These are phyloP conservation scores for Drosophila rellima DNA, from an alignment of 2,888 invertebrate species.

Conservation along the genomic window DNA sequence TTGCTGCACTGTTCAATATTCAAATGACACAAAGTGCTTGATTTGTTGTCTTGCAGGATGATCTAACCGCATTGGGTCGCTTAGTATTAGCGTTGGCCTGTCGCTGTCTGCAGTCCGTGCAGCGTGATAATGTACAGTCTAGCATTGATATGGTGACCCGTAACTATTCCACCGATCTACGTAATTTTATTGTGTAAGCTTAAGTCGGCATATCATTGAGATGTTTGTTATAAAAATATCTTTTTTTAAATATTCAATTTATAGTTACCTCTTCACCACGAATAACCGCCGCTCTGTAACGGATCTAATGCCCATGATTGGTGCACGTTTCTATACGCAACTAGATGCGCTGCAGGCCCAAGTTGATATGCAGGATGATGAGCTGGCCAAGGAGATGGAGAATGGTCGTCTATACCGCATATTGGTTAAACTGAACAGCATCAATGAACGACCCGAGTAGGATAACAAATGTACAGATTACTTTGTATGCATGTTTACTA, in stretches of 20 bases:
- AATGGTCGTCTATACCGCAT: conserved; percentile 97
- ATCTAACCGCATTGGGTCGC: conserved; percentile 95
- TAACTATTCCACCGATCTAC: conserved; percentile 96
- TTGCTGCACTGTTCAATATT: not conserved
- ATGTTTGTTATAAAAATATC: not conserved
- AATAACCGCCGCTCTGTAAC: conserved; percentile 92
- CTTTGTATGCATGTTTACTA: not conserved
- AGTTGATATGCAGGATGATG: conserved; percentile 95
- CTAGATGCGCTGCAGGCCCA: conserved; percentile 95
- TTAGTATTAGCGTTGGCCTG: conserved; percentile 97
- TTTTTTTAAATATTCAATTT: conserved; percentile 11
- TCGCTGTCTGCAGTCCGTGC: conserved; percentile 94
- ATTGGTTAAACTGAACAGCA: conserved; percentile 95
- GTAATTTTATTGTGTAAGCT: conserved; percentile 95
- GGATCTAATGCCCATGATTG: conserved; percentile 99
- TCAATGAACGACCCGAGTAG: conserved; percentile 98
- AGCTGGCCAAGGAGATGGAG: conserved; percentile 96
- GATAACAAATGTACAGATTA: conserved; percentile 73
- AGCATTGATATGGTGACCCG: conserved; percentile 95
- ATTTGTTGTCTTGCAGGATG: conserved; percentile 87
- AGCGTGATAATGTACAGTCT: conserved; percentile 94
- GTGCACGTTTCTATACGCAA: conserved; percentile 98
- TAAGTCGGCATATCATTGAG: too few species aligned
- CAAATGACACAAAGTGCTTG: not conserved
- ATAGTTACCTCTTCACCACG: conserved; percentile 90